phyloP scores from a whole-genome alignment of 2,888 invertebrate species.

The Andricus quercusramuli region DNA sequence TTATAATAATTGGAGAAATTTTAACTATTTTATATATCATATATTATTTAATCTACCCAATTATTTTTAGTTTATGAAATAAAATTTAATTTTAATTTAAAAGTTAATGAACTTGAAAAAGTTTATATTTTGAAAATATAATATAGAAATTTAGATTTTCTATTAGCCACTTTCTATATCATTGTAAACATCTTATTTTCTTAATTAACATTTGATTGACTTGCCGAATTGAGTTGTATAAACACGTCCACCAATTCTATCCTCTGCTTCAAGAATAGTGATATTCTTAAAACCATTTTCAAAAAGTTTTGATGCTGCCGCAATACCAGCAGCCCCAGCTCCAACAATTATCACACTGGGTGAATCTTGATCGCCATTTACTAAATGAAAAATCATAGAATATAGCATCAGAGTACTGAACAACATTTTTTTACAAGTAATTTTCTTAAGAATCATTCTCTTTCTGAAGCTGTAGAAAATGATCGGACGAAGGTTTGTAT shows the following conservation, averaged over 20 bases:
- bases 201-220: slow-evolving; percentile 24
- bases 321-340: slow-evolving; percentile 81
- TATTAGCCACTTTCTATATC: no score
- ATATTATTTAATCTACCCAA: no score
- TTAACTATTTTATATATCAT: no score
- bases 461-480: background rate
- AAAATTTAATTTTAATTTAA: no score
- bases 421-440: background rate
- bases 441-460: background rate
- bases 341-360: slow-evolving; percentile 80
- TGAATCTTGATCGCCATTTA: slow-evolving; percentile 27
- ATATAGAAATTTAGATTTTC: no score
- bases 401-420: background rate
- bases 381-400: background rate
- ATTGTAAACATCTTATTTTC: no score
- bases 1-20: no score
- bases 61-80: no score
- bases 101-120: no score
- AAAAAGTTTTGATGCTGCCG: slow-evolving; percentile 79
- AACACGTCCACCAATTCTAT: slow-evolving; percentile 79
- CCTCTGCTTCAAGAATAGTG: slow-evolving; percentile 79
- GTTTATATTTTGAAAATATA: no score
- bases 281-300: slow-evolving; percentile 78
- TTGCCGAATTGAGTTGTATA: slow-evolving; percentile 76
- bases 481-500: background rate